phyloP scores from a whole-genome alignment of 2,888 invertebrate genomes.

The Rhagophthalmus giganteus region DNA sequence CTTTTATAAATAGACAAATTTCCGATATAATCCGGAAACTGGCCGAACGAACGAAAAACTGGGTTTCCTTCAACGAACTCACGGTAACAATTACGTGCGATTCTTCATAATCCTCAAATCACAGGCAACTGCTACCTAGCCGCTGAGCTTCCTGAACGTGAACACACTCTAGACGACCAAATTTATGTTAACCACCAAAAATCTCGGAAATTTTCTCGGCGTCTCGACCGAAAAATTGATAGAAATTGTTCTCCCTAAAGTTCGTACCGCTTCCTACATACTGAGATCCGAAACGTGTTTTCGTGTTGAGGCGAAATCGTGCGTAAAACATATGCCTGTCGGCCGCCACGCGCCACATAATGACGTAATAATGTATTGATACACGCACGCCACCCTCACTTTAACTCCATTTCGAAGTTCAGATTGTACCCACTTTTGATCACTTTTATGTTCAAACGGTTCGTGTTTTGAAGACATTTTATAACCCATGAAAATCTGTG shows the following conservation, averaged over 20 bases:
- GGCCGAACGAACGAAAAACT: too few species aligned
- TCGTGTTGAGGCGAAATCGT: slow-evolving; percentile 51
- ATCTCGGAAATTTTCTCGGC: too few species aligned
- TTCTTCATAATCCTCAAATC: too few species aligned
- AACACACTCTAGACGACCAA: too few species aligned
- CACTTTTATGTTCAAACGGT: slow-evolving; percentile 13
- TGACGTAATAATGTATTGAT: slow-evolving; percentile 57
- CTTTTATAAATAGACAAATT: too few species aligned
- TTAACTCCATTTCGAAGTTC: slow-evolving; percentile 32
- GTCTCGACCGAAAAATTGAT: too few species aligned
- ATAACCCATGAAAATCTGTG: slow-evolving; percentile 10
- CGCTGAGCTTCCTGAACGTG: too few species aligned
- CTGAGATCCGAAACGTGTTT: slow-evolving; percentile 18
- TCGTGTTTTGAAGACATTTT: slow-evolving; percentile 18
- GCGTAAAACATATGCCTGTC: slow-evolving; percentile 56
- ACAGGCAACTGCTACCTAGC: too few species aligned
- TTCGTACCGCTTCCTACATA: slow-evolving; percentile 6
- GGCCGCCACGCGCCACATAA: slow-evolving; percentile 54
- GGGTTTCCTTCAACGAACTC: too few species aligned
- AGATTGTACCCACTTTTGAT: slow-evolving; percentile 21
- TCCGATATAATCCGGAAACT: too few species aligned
- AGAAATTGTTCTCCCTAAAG: slow-evolving; percentile 1
- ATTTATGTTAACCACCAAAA: too few species aligned
- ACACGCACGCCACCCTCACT: slow-evolving; percentile 45
- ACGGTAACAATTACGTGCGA: too few species aligned